Percentiles rank a stretch among this genome's conserved stretches.
Conservation (phyloP, 1,140 invertebrate species). For the Oncopodura yosiiana region DNA sequence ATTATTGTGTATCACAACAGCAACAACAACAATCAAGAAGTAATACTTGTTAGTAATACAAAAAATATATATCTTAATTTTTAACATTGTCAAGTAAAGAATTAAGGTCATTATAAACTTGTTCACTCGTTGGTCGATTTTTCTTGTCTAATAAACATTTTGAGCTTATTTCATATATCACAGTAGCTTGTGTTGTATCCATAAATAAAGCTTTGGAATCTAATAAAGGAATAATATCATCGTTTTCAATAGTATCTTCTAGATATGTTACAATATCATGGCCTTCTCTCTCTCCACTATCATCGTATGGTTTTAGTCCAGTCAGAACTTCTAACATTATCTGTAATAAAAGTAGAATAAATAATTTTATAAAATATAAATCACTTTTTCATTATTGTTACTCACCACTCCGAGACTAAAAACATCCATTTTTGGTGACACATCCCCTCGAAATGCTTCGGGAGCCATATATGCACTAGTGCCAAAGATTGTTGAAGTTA, state of each 20-base stretch:
- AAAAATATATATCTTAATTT: no score
- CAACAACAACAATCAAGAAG: no score
- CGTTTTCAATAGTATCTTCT: conserved; percentile 36
- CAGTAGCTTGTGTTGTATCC: conserved; percentile 29
- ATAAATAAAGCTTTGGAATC: conserved; percentile 35
- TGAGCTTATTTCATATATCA: conserved; percentile 37
- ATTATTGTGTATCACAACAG: no score
- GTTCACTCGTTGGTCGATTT: conserved; percentile 37
- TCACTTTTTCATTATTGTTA: background rate
- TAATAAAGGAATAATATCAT: conserved; percentile 34
- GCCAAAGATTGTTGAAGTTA: conserved; percentile 51
- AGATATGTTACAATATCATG: conserved; percentile 44
- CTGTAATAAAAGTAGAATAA: conserved; percentile 32
- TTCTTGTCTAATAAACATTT: conserved; percentile 42
- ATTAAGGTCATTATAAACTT: background rate
- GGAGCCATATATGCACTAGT: conserved; percentile 66
- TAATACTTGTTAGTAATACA: no score
- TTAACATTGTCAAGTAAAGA: no score
- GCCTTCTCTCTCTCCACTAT: conserved; percentile 44
- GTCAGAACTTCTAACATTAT: conserved; percentile 58
- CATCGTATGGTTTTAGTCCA: conserved; percentile 51
- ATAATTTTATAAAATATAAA: background rate
- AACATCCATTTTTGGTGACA: conserved; percentile 62
- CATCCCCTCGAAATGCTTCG: conserved; percentile 57
- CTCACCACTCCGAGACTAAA: conserved; percentile 65